A percentile compares a stretch with the other conserved stretches of the same genome.
Conservation (phyloP, 2,888 invertebrate species). For the Hirudinaria manillensis region DNA sequence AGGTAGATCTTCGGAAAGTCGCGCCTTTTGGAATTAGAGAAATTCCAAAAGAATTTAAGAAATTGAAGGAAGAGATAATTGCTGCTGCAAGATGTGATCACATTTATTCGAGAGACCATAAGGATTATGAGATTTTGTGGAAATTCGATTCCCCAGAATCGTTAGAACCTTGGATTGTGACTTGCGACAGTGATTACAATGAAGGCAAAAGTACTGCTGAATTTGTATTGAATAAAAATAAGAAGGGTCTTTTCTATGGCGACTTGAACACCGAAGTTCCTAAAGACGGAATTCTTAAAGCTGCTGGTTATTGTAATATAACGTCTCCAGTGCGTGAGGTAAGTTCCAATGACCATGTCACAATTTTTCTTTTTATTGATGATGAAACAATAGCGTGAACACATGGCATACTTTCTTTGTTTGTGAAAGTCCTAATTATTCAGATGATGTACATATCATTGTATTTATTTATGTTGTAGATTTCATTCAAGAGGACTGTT, state of each 20-base stretch:
- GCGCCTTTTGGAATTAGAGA: conserved; percentile 61
- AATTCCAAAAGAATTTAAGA: conserved; percentile 61
- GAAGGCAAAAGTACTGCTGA: conserved; percentile 70
- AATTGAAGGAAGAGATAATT: conserved; percentile 33
- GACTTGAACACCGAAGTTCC: conserved; percentile 61
- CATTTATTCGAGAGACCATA: conserved; percentile 31
- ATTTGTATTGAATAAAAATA: conserved; percentile 65
- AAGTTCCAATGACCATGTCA: conserved; percentile 24
- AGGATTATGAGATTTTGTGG: conserved; percentile 56
- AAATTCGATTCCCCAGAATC: conserved; percentile 63
- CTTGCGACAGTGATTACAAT: conserved; percentile 73
- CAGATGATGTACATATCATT: no score
- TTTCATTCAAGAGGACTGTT: conserved; percentile 57
- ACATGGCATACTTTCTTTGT: no score
- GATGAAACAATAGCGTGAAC: no score
- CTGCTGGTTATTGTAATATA: conserved; percentile 76
- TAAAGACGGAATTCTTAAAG: conserved; percentile 72
- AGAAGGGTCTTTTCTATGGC: conserved; percentile 53
- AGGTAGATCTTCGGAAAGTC: conserved; percentile 39
- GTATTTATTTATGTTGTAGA: conserved; percentile 23
- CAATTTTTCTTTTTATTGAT: background rate
- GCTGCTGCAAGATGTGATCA: conserved; percentile 62
- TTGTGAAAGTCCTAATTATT: no score
- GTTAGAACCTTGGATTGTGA: conserved; percentile 63
- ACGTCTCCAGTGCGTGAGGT: conserved; percentile 61